phyloP scores from a whole-genome alignment of 2,888 invertebrate genomes.

The Timandra comae region DNA sequence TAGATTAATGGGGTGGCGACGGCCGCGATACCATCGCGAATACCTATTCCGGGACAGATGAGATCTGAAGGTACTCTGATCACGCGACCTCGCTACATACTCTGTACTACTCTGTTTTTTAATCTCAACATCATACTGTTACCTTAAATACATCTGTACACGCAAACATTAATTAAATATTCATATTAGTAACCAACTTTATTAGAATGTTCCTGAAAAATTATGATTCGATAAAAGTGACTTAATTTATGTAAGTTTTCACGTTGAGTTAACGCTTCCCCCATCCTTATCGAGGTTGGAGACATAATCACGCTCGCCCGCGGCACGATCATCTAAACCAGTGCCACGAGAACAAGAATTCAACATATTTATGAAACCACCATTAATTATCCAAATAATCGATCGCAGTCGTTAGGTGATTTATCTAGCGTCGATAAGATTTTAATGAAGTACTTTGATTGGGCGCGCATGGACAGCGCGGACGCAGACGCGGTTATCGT shows the following conservation, averaged over 20 bases:
- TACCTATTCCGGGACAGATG: slow-evolving; percentile 55
- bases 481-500: slow-evolving; percentile 62
- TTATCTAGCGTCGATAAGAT: slow-evolving; percentile 76
- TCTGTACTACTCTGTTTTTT: too few relatives aligned
- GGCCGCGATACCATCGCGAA: slow-evolving; percentile 57
- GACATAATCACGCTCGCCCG: slow-evolving; percentile 36
- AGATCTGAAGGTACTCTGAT: slow-evolving; percentile 34
- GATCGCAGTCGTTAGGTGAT: slow-evolving; percentile 74
- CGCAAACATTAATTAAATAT: too few relatives aligned
- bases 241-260: slow-evolving; percentile 15
- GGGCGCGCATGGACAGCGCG: slow-evolving; percentile 63
- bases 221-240: too few relatives aligned
- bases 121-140: too few relatives aligned
- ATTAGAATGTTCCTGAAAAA: too few relatives aligned
- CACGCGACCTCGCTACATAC: neutral
- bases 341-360: slow-evolving; percentile 53
- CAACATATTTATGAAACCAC: slow-evolving; percentile 65
- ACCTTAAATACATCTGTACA: too few relatives aligned
- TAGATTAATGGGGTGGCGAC: slow-evolving; percentile 71
- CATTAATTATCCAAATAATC: slow-evolving; percentile 76
- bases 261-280: slow-evolving; percentile 22
- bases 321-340: slow-evolving; percentile 38
- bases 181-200: too few relatives aligned
- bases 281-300: slow-evolving; percentile 22
- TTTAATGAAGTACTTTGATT: slow-evolving; percentile 78